Evolutionary conservation across 2,797 vertebrate species (phyloP), one percentile per base, ranked within the genome.

Genomic region (Chromis chromis): DNA sequence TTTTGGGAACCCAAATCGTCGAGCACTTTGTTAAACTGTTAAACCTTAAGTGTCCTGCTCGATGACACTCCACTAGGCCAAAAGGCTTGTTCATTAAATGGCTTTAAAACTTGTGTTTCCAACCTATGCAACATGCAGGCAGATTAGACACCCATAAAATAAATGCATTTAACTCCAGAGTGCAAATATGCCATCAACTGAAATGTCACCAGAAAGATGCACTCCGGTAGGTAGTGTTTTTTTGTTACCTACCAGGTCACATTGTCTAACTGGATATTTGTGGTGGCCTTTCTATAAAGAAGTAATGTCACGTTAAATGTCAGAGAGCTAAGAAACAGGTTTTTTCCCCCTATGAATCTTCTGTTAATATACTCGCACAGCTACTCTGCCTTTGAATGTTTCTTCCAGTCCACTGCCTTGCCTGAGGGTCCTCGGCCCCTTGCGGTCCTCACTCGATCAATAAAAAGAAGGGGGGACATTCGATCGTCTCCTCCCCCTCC

Each of bases 291-390:
- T 78, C 33, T 57, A 21, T 61, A 46, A 86, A 81, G 70, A 60
- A 49, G 59, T 76, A 68, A 78, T 77, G 72, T 65, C 79, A 78
- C 24, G 6, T 55, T 85, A 86, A 90, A 89, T 88, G 84, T 89
- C 81, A 89, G 33, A 28, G 48, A 68, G 72, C 57, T 71, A 64
- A 80, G 74, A 70, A 60, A 49, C 66, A 25, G 12, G 36, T 52
- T 42, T 27, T n/a, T 19, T 6, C 14, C 39, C 24, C 42, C 25
- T 7, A 39, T 71, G 58, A 74, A 65, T 83, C 58, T 14, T 60
- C 62, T 54, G n/a, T 66, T 86, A 80, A 89, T 88, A 83, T 70
- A 86, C 83, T 85, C 70, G 49, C 22, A 55, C 31, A 69, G 60
- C 63, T 49, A 16, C 75, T 81, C 74, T 74, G 24, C 42, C 79